Evolutionary conservation across 2,113 vertebrate species (phyloP), one percentile per base, ranked within the genome.

Genomic region (Anguilla rostrata): DNA sequence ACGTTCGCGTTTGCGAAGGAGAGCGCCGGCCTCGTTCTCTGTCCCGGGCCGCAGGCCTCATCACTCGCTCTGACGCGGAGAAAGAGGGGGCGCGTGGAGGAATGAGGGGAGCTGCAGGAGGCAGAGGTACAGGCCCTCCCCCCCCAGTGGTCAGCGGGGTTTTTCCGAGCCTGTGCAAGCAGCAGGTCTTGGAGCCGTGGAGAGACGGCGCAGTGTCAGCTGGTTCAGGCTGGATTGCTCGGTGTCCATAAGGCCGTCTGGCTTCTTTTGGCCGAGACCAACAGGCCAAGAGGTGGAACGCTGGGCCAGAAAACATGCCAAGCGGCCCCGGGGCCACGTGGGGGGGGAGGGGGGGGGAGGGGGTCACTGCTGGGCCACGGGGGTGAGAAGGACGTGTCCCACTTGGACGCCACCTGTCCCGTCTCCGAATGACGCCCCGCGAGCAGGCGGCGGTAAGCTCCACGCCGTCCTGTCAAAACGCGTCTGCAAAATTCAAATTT

Each of bases 191-290:
- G 43, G 6, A 15, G 82, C n/a, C 11, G 57, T 14, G 43, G 6
- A 29, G 66, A 66, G 56, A 66, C 39, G 7, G 39, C 34, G 34
- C 57, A 41, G n/a, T 39, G 60, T 71, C 60, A 71, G 18, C 15
- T 43, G 39, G 39, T 83, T 60, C 49, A 57, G 39, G 83, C 60
- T 43, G 83, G 57, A 71, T 84, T 75, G 71, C 83, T 20, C 20
- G 22, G 53, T 39, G 11, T 29, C 82, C 82, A 83, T 83, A 60
- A 60, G 82, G 53, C 82, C 34, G 53, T 83, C 82, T 83, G 82
- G n/a, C 29, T 16, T 18, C 49, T 83, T 29, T 15, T 18, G 34
- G 11, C 53, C 15, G 34, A 20, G 81, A 12, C 29, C 49, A 53
- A 53, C 49, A 53, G 49, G 20, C 60, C 60, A 26, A 18, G 5